A percentile compares a stretch with the other conserved stretches of the same genome.
Conservation (phyloP, 2,888 invertebrate species). For the Ditylenchus weischeri region DNA sequence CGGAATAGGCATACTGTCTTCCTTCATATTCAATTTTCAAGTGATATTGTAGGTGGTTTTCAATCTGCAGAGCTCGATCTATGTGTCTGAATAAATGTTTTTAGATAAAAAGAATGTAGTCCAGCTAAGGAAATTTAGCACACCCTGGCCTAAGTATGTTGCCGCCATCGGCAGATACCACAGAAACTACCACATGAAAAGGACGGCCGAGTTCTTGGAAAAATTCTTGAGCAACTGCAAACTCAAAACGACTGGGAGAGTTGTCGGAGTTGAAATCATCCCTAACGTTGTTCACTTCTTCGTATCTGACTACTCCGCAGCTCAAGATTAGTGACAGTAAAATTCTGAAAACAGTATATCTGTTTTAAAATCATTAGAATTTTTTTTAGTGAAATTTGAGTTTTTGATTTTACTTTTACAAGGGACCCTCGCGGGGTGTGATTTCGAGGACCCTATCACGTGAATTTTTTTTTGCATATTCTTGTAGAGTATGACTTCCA, state of each 20-base stretch:
- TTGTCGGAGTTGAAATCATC: conserved; percentile 55
- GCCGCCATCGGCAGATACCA: conserved; percentile 53
- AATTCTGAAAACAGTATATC: conserved; percentile 12
- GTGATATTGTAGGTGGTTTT: conserved; percentile 56
- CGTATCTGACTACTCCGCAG: conserved; percentile 37
- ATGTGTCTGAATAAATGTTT: conserved; percentile 43
- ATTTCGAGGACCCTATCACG: too few species aligned
- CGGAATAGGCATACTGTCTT: conserved; percentile 48
- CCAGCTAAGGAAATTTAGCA: too few species aligned
- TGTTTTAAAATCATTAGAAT: not conserved
- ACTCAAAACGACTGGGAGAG: conserved; percentile 54
- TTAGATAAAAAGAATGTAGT: conserved; percentile 17
- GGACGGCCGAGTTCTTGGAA: conserved; percentile 54
- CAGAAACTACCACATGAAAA: conserved; percentile 56
- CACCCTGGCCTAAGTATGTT: conserved; percentile 49
- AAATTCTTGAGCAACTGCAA: conserved; percentile 53
- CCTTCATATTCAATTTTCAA: conserved; percentile 47
- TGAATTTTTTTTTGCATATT: too few species aligned
- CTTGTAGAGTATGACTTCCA: too few species aligned
- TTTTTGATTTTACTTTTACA: not conserved
- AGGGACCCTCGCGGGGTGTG: too few species aligned
- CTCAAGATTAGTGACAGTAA: conserved; percentile 17
- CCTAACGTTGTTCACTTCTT: conserved; percentile 56
- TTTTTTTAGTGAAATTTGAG: not conserved
- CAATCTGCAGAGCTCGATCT: conserved; percentile 55